These are phyloP conservation scores for Eristalinus sepulchralis DNA, from an alignment of 2,888 invertebrate species.

Conservation along the genomic window DNA sequence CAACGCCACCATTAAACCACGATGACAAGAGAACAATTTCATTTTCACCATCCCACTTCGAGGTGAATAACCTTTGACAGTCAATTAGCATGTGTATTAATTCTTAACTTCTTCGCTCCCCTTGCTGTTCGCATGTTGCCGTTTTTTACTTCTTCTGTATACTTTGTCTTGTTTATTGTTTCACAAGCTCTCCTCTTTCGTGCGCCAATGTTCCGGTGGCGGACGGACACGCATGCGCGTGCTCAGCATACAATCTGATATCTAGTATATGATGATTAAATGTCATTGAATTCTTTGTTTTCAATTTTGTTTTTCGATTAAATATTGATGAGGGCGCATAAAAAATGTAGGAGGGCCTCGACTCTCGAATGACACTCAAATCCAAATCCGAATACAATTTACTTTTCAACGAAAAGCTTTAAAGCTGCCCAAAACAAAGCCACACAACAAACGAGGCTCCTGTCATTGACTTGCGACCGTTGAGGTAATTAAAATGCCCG, in stretches of 20 bases:
- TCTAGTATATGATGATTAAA: conserved; percentile 6
- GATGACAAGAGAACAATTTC: conserved; percentile 20
- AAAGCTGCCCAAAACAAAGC: background rate
- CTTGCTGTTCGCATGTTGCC: conserved; percentile 15
- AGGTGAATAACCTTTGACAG: conserved; percentile 56
- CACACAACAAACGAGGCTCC: background rate
- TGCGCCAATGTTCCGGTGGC: background rate
- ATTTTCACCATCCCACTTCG: conserved; percentile 26
- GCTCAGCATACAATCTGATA: conserved; percentile 45
- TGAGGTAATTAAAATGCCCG: background rate
- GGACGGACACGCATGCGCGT: conserved; percentile 22
- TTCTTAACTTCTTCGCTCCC: background rate
- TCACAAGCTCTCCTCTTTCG: background rate
- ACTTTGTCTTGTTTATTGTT: background rate
- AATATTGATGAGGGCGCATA: conserved; percentile 39
- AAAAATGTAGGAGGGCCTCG: conserved; percentile 13
- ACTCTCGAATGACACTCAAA: conserved; percentile 15
- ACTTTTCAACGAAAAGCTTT: conserved; percentile 4
- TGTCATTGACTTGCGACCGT: conserved; percentile 13
- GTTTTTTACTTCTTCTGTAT: background rate
- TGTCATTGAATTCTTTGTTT: conserved; percentile 15
- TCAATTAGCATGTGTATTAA: conserved; percentile 52
- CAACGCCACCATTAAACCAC: conserved; percentile 2
- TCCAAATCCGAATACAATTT: conserved; percentile 12
- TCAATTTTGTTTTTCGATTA: background rate